Percentiles rank a stretch among this genome's conserved stretches.
phyloP scores from a whole-genome alignment of 1,140 invertebrate genomes.

The Rhopalosiphum padi region DNA sequence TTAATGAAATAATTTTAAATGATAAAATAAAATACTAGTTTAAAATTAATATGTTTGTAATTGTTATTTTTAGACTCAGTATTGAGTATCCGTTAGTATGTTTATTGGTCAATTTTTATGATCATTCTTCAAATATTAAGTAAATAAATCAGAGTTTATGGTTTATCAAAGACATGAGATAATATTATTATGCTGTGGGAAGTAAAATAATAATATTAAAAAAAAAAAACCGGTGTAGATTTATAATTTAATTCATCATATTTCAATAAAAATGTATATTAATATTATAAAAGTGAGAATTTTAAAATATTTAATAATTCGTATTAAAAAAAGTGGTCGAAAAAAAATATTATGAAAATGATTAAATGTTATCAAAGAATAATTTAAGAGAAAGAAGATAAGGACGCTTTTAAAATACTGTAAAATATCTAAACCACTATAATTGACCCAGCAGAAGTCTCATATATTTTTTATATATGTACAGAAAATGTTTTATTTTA shows the following conservation, averaged over 20 bases:
- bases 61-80: background rate
- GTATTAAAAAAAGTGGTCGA: background rate
- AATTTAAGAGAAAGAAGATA: background rate
- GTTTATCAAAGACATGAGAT: background rate
- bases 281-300: too few species aligned
- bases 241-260: background rate
- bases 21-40: background rate
- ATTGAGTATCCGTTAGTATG: background rate
- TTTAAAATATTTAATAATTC: background rate
- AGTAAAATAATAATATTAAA: background rate
- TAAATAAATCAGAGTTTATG: background rate
- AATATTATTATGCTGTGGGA: background rate
- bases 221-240: background rate
- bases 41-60: background rate
- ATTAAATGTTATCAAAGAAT: background rate
- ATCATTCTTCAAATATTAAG: background rate
- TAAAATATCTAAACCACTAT: background rate
- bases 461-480: background rate
- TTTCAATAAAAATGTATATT: background rate
- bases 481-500: background rate
- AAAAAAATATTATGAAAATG: background rate
- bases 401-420: background rate
- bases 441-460: background rate
- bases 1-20: background rate
- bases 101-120: background rate